These are phyloP conservation scores for Buphagus erythrorhynchus DNA, from an alignment of 2,797 vertebrate genomes.

Conservation along the genomic window DNA sequence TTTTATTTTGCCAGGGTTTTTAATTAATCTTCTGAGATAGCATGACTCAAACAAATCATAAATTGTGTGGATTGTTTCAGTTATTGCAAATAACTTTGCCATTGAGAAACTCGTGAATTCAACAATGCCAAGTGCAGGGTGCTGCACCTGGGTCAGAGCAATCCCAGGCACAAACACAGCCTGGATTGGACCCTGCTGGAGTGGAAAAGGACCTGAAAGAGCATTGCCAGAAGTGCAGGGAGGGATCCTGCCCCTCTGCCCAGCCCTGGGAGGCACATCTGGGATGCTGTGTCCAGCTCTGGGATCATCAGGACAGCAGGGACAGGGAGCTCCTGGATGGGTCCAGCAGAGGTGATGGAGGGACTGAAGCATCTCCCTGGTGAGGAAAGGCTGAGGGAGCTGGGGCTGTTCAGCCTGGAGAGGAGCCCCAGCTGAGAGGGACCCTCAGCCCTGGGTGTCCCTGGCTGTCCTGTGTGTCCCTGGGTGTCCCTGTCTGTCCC, in stretches of 20 bases:
- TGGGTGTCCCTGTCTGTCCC: too few species aligned
- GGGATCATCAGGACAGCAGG: background rate
- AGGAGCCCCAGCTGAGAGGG: background rate
- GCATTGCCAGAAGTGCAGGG: background rate
- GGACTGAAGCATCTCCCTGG: background rate
- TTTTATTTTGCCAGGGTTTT: background rate
- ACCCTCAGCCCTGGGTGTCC: background rate
- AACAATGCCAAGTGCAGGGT: background rate
- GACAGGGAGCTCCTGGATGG: rapidly evolving
- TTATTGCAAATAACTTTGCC: background rate
- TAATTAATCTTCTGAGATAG: background rate
- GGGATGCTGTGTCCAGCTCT: background rate
- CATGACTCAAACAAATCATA: background rate
- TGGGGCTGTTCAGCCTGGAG: background rate
- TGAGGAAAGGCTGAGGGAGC: background rate
- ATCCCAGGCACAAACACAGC: background rate
- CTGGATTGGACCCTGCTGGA: background rate
- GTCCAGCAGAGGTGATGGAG: background rate
- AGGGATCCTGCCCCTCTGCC: background rate
- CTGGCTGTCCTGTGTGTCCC: background rate
- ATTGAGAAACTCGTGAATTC: background rate
- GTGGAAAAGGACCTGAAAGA: background rate
- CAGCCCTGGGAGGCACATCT: background rate
- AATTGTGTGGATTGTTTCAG: background rate
- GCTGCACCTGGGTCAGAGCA: background rate